phyloP scores from a whole-genome alignment of 2,797 vertebrate genomes.

The Chelonia mydas region DNA sequence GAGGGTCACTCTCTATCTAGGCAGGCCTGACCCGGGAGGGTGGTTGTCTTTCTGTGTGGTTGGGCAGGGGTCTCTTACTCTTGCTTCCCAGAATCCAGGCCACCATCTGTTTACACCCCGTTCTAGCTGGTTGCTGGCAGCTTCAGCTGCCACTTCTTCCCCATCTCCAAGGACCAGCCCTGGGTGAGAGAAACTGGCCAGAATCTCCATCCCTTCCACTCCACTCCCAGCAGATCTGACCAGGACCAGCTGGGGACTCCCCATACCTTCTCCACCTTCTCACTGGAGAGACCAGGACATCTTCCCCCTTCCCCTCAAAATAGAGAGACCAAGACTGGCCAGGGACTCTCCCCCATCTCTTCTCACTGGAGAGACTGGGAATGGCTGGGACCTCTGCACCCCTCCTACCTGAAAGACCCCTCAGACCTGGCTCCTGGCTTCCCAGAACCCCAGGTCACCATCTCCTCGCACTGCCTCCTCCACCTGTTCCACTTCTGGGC shows the following conservation, averaged over 20 bases:
- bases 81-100: background rate
- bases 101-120: background rate
- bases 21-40: background rate
- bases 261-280: too few species aligned
- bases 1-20: accelerated
- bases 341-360: background rate
- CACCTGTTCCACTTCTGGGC: background rate
- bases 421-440: background rate
- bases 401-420: background rate
- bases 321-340: background rate
- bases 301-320: background rate
- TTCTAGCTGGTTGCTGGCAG: too few species aligned
- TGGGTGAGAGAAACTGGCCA: background rate
- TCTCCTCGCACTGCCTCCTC: background rate
- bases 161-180: background rate
- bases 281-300: too few species aligned
- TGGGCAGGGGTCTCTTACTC: background rate
- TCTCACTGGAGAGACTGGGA: background rate
- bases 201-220: background rate
- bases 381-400: background rate
- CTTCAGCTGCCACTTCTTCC: background rate
- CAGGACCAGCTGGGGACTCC: background rate
- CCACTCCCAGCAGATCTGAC: background rate
- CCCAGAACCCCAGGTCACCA: background rate
- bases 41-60: background rate